phyloP scores from a whole-genome alignment of 2,888 invertebrate species.

The Drosophila melanosoma region DNA sequence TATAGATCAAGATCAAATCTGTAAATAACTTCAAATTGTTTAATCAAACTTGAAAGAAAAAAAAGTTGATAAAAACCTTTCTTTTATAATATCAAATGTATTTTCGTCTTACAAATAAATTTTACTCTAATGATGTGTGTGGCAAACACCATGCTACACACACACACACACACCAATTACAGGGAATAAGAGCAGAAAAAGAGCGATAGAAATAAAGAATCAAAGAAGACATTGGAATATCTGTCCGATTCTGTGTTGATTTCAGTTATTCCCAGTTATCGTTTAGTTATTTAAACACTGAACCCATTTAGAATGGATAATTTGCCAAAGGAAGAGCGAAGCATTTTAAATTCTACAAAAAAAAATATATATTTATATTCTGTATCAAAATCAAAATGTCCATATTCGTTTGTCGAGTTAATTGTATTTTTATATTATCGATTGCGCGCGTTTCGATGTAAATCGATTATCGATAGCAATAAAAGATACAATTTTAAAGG shows the following conservation, averaged over 20 bases:
- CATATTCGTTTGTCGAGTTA: background rate
- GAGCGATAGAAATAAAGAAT: conserved; percentile 34
- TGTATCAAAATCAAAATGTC: background rate
- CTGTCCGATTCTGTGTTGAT: conserved; percentile 43
- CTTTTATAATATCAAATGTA: too few species aligned
- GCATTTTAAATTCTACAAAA: background rate
- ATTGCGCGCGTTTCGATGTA: background rate
- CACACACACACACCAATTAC: background rate
- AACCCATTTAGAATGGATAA: background rate
- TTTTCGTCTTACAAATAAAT: background rate
- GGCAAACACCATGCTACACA: background rate
- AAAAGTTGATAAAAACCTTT: too few species aligned
- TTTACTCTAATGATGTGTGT: background rate
- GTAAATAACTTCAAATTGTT: too few species aligned
- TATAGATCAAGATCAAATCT: too few species aligned
- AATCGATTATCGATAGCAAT: background rate
- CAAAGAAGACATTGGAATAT: conserved; percentile 9
- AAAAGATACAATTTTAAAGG: background rate
- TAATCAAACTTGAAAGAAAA: too few species aligned
- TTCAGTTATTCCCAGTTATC: conserved; percentile 56
- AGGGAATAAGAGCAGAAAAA: conserved; percentile 10
- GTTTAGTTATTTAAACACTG: conserved; percentile 1
- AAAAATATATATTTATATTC: background rate
- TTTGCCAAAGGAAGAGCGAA: background rate
- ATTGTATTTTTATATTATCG: conserved; percentile 17